Base-by-base conservation (phyloP, 2,113 vertebrate genomes). In the Osmerus mordax region DNA sequence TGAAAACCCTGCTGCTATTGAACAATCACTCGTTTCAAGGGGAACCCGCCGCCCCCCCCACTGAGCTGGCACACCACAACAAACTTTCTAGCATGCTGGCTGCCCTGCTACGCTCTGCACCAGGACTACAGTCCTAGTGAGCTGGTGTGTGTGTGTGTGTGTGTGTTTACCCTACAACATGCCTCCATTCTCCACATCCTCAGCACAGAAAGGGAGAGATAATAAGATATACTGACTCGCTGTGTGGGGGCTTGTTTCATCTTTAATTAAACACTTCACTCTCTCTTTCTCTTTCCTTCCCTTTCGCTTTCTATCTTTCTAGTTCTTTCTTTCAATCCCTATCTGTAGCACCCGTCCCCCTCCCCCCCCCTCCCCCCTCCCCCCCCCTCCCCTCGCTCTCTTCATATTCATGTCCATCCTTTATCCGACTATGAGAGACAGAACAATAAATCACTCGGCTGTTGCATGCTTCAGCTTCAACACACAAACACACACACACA, bases 1-100 rank as follows among this genome's bases (percentile, higher is more conserved):
- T 94, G 93, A 94, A 47, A 93, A 91, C 85, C 91, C 91, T 83
- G 88, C 91, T 93, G 92, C 90, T 88, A 93, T 91, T 93, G 93
- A 92, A 94, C 93, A 94, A 63, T 14, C 36, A 19, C n/a, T 28
- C n/a, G 16, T 16, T 64, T 18, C 29, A 9, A 15, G 11, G 9
- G 41, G 29, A 63, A 6, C 59, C 14, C 28, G 3, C 61, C 28
- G 8, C 23, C 5, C 14, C 59, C 21, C 41, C 41, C 9, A 47
- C 41, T 11, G 41, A 47, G 41, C 9, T 12, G 32, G 41, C 41
- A 11, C 25, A 3, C 25, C 41, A 47, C 7, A 47, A 36, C 7
- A 8, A 47, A 47, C 41, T 47, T 47, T 47, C 41, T 6, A 11
- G 7, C 28, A 36, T 11, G 12, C 4, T 15, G 3, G 55, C n/a